Conservation (phyloP, 2,888 invertebrate genomes). For the Eilema sororculum region DNA sequence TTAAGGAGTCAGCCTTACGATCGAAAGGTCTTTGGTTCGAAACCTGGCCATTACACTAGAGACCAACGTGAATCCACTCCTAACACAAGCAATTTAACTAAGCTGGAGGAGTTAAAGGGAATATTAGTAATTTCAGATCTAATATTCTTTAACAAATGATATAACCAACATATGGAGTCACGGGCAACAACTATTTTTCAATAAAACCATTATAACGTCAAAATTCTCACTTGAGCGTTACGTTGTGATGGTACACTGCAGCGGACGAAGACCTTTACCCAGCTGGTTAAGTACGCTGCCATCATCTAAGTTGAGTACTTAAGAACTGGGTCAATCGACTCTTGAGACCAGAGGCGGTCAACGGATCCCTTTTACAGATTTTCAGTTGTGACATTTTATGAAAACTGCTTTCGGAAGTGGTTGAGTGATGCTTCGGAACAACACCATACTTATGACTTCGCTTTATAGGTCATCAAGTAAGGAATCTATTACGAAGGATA, state of each 20-base stretch:
- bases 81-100: too few relatives aligned
- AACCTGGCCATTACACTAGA: too few relatives aligned
- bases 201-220: neutral
- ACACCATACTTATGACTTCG: neutral
- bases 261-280: slow-evolving; percentile 16
- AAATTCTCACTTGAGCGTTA: neutral
- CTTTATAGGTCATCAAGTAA: neutral
- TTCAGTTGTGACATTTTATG: slow-evolving; percentile 10
- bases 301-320: slow-evolving; percentile 32
- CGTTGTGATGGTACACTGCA: neutral
- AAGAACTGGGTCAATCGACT: slow-evolving; percentile 43
- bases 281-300: slow-evolving; percentile 26
- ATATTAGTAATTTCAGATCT: too few relatives aligned
- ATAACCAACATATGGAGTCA: too few relatives aligned
- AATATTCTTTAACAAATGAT: too few relatives aligned
- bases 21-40: too few relatives aligned
- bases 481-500: too few relatives aligned
- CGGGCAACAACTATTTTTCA: too few relatives aligned
- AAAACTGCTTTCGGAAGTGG: neutral
- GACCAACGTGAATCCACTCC: too few relatives aligned
- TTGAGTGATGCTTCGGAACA: neutral
- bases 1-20: too few relatives aligned
- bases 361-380: slow-evolving; percentile 19
- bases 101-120: too few relatives aligned
- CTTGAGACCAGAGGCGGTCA: slow-evolving; percentile 32